These are phyloP conservation scores for Leptinotarsa peninsularis DNA, from an alignment of 2,888 invertebrate species.

Conservation along the genomic window DNA sequence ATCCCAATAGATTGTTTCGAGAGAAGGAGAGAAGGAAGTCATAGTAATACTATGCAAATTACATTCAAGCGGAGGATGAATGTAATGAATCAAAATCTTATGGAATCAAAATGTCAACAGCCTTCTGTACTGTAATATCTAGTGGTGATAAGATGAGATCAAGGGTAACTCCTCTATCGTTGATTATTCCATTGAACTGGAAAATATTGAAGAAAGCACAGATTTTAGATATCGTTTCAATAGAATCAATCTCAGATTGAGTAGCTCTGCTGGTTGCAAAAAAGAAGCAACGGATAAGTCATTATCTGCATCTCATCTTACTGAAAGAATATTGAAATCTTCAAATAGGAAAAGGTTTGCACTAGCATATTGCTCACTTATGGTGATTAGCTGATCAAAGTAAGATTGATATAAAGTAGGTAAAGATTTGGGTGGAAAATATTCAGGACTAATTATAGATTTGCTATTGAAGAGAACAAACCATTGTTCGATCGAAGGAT, in stretches of 20 bases:
- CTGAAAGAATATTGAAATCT: background rate
- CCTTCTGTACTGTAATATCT: slow-evolving; percentile 11
- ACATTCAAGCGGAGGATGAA: background rate
- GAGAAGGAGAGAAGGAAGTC: too few relatives aligned
- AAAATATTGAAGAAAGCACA: slow-evolving; percentile 21
- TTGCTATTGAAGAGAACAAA: slow-evolving; percentile 13
- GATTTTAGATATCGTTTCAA: slow-evolving; percentile 25
- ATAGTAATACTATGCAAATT: background rate
- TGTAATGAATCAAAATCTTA: too few relatives aligned
- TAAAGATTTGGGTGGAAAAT: background rate
- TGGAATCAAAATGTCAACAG: slow-evolving; percentile 22
- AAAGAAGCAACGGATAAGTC: slow-evolving; percentile 22
- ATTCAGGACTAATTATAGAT: slow-evolving; percentile 13
- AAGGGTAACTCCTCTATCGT: slow-evolving; percentile 9
- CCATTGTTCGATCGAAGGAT: too few relatives aligned
- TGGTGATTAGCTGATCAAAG: too few relatives aligned
- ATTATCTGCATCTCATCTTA: slow-evolving; percentile 19
- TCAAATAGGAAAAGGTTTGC: slow-evolving; percentile 1
- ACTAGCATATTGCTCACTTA: too few relatives aligned
- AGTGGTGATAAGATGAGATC: slow-evolving; percentile 12
- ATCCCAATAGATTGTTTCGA: too few relatives aligned
- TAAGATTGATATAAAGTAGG: too few relatives aligned
- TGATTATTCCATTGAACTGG: slow-evolving; percentile 14
- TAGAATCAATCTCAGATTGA: slow-evolving; percentile 20
- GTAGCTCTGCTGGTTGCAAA: background rate